These are phyloP conservation scores for Ursus arctos DNA, from an alignment of 2,113 vertebrate genomes.

Conservation along the genomic window DNA sequence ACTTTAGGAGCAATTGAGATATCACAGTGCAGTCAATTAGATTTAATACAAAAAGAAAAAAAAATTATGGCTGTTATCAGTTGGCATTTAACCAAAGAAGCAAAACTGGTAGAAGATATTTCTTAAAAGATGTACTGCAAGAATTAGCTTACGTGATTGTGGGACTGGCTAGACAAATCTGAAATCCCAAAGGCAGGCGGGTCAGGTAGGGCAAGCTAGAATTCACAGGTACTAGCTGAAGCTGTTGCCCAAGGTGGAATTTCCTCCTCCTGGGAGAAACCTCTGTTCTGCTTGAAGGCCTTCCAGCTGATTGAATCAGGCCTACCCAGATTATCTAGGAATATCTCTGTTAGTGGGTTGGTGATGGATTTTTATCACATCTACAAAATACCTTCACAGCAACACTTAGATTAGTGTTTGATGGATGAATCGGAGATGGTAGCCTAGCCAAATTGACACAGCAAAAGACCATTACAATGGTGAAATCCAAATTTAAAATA, in stretches of 20 bases:
- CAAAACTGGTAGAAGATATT: neutral
- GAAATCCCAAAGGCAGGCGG: neutral
- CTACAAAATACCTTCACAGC: neutral
- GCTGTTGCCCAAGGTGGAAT: neutral
- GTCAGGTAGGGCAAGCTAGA: neutral
- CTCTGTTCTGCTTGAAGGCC: neutral
- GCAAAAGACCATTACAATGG: neutral
- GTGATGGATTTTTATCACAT: neutral
- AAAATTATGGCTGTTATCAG: neutral
- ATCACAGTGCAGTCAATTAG: neutral
- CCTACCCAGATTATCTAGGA: neutral
- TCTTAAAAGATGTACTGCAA: neutral
- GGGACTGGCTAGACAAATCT: neutral
- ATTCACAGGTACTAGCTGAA: neutral
- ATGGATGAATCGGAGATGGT: neutral
- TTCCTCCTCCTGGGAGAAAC: neutral
- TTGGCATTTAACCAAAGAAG: neutral
- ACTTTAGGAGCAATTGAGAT: neutral
- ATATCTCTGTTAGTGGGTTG: neutral
- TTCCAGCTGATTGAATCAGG: neutral
- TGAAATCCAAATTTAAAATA: neutral
- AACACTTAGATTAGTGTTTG: neutral
- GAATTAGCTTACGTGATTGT: neutral
- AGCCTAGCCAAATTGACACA: neutral
- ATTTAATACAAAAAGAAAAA: conserved; percentile 21